Base-by-base conservation (phyloP, 2,113 vertebrate genomes). In the Psittacara wagleri region DNA sequence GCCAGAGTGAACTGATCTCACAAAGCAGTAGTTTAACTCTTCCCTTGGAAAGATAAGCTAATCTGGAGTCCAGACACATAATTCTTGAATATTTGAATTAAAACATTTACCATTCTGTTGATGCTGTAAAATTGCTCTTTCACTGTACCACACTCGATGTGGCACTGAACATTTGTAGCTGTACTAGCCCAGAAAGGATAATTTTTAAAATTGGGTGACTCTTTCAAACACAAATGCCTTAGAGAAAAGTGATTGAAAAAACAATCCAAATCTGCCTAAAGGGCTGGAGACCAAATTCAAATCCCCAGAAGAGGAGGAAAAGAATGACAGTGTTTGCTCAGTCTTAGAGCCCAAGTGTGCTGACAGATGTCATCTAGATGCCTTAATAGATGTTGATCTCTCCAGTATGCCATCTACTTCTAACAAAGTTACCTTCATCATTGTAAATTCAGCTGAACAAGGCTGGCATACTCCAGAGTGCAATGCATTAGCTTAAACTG, bases 21-120 rank as follows among this genome's bases (percentile, higher is more conserved):
- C 70, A 95, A 72, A 94, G 84, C 83, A 94, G 73, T 33, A 82
- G 68, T 67, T 95, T 94, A 96, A 96, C 76, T 82, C 88, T 85
- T 95, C 48, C 55, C 18, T 91, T 61, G 61, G 67, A 92, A 91
- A 64, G 8, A 74, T 35, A 80, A 90, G 8, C 68, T 90, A 28
- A 67, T 83, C 61, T 64, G 48, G 39, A 88, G 66, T 72, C 61
- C 80, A 92, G 51, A 44, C 55, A 84, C 35, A 73, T 80, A 6
- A 24, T 39, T 84, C 55, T 84, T 41, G 29, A 75, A 37, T 46
- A 75, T 51, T 16, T 83, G 37, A 83, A 81, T 51, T 59, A 83
- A 72, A 93, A 68, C n/a, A 78, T 81, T 55, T 64, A 63, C 3
- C 1, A 0, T 63, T 91, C 49, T 17, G 0, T 4, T 43, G 73